Evolutionary conservation across 2,888 invertebrate genomes (phyloP), one percentile per base, ranked within the genome.

Genomic region (Monopis laevigella): DNA sequence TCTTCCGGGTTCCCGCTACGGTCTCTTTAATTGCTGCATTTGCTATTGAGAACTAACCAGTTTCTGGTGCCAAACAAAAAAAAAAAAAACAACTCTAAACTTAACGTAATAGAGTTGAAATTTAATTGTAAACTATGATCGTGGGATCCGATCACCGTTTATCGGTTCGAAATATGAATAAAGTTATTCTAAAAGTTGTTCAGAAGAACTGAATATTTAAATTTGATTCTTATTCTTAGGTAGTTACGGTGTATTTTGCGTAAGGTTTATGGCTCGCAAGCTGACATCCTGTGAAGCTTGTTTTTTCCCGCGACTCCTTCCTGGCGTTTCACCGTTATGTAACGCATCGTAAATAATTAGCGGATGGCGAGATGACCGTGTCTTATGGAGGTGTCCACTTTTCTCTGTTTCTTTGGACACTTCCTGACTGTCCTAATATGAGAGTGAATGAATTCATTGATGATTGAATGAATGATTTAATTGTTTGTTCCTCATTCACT

Each of bases 281-380:
- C 62, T 65, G 51, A 60, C 74, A 74, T 78, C 78, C 78, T 75
- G 75, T 67, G 55, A 59, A 69, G 61, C 75, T 53, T 58, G 78
- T 78, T 77, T 78, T 74, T 70, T 67, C 65, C 60, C 64, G 56
- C 7, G 21, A 12, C 73, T 67, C 69, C 69, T 73, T 78, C 80
- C 80, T 73, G 78, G 71, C 65, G 73, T 75, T 78, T 77, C 78
- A 77, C 80, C 80, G 80, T 80, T 80, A 80, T 66, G 80, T 69
- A 78, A 80, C 78, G 72, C 73, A 77, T 80, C 71, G 78, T 78
- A 73, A 78, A 78, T 80, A 80, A 80, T 80, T 80, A 78, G 75
- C 78, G 80, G 80, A 80, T 77, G 77, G 68, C 71, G 59, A 75
- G 78, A 74, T 75, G 65, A 74, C 64, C 68, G 80, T 80, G 80